Evolutionary conservation across 2,888 invertebrate genomes (phyloP).

Genomic region (Cephus pulcher): DNA sequence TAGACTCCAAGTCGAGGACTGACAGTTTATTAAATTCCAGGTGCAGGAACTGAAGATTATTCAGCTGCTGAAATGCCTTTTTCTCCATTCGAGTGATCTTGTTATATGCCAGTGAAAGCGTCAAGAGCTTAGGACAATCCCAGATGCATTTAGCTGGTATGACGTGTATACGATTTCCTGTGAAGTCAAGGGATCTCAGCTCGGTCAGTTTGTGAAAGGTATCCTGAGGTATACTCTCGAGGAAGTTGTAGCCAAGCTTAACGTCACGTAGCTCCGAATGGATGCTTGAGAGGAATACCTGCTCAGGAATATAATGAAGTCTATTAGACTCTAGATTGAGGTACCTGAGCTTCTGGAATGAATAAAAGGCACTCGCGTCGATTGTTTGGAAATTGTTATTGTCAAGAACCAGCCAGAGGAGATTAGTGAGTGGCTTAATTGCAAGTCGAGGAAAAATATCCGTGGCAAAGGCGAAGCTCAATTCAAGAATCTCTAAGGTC

Average conservation of each 20-base stretch:
- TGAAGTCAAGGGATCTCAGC: constrained; percentile 82
- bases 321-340: constrained; percentile 89
- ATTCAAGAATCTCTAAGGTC: constrained; percentile 83
- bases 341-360: constrained; percentile 79
- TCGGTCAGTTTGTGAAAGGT: constrained; percentile 81
- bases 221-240: constrained; percentile 75
- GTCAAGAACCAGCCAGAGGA: constrained; percentile 88
- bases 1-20: constrained; percentile 68
- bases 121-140: constrained; percentile 82
- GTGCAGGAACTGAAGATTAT: constrained; percentile 82
- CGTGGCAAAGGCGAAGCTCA: constrained; percentile 86
- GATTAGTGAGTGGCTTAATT: constrained; percentile 77
- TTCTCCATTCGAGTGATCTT: constrained; percentile 79
- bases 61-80: constrained; percentile 80
- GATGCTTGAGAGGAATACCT: constrained; percentile 76
- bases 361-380: constrained; percentile 77
- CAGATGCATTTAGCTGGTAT: constrained; percentile 80
- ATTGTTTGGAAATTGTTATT: constrained; percentile 86
- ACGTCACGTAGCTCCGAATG: constrained; percentile 82
- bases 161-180: constrained; percentile 80
- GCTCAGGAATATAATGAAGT: constrained; percentile 76
- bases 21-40: constrained; percentile 83
- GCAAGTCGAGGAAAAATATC: constrained; percentile 83
- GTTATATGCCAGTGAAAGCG: constrained; percentile 87
- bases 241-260: constrained; percentile 84